Evolutionary conservation across 2,888 invertebrate genomes (phyloP).

Genomic region (Diachrysia chrysitis): DNA sequence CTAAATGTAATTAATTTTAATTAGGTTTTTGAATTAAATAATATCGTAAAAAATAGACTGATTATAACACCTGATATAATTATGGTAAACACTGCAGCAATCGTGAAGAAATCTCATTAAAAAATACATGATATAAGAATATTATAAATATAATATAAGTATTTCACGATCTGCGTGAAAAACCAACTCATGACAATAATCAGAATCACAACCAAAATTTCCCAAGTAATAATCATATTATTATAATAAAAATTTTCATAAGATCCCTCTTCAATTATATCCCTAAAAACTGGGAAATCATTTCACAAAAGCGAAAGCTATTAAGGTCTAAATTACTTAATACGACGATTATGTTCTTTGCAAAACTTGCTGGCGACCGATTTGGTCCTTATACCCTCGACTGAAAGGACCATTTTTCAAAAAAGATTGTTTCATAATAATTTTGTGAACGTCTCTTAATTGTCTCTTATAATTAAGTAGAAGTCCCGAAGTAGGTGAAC

Average conservation of each 20-base stretch:
- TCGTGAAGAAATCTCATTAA: too few relatives aligned
- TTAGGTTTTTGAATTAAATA: too few relatives aligned
- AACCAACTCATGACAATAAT: neutral
- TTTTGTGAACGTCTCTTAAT: conserved; percentile 65
- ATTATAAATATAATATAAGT: too few relatives aligned
- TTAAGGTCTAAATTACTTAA: conserved; percentile 67
- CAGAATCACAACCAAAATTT: neutral
- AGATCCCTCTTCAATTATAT: conserved; percentile 47
- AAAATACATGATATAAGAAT: too few relatives aligned
- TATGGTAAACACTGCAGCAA: too few relatives aligned
- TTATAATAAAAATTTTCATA: conserved; percentile 36
- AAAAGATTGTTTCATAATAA: conserved; percentile 1
- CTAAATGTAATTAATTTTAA: too few relatives aligned
- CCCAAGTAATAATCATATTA: conserved; percentile 21
- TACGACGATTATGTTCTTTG: conserved; percentile 64
- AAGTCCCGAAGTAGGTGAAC: conserved; percentile 70
- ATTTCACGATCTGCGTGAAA: too few relatives aligned
- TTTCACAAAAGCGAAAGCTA: conserved; percentile 64
- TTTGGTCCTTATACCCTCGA: conserved; percentile 30
- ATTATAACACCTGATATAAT: too few relatives aligned
- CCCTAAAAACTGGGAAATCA: conserved; percentile 60
- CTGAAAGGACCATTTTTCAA: conserved; percentile 45
- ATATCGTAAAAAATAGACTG: too few relatives aligned
- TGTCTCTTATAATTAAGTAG: conserved; percentile 76
- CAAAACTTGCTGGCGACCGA: conserved; percentile 34